Evolutionary conservation across 2,888 invertebrate species (phyloP).

Genomic region (Carabus problematicus): DNA sequence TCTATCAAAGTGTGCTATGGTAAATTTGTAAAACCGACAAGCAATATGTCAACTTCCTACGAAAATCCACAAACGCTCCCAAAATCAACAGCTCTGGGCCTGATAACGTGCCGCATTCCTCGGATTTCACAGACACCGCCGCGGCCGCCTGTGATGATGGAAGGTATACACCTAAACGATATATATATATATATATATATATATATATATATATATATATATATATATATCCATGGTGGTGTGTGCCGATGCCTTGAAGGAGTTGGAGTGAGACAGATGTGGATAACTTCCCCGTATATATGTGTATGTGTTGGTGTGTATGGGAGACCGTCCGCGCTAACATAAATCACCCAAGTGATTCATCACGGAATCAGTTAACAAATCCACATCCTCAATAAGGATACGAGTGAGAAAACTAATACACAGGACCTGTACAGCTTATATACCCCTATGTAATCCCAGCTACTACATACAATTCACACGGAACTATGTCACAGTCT

Average conservation of each 20-base stretch:
- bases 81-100: slow-evolving; percentile 36
- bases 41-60: slow-evolving; percentile 40
- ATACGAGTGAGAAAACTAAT: no score
- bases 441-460: no score
- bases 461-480: no score
- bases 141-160: not conserved
- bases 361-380: slow-evolving; percentile 16
- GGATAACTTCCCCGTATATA: not conserved
- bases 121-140: slow-evolving; percentile 9
- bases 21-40: slow-evolving; percentile 41
- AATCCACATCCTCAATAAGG: slow-evolving; percentile 1
- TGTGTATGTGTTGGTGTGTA: not conserved
- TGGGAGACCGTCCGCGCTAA: not conserved
- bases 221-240: not conserved
- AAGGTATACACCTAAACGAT: not conserved
- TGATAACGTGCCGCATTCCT: slow-evolving; percentile 18
- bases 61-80: slow-evolving; percentile 38
- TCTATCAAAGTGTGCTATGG: slow-evolving; percentile 15
- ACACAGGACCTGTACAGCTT: no score
- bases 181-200: not conserved
- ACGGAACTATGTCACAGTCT: no score
- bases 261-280: not conserved
- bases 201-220: not conserved
- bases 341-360: slow-evolving; percentile 18
- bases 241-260: not conserved